Base-by-base conservation (phyloP, 2,797 vertebrate genomes). In the Thaleichthys pacificus region DNA sequence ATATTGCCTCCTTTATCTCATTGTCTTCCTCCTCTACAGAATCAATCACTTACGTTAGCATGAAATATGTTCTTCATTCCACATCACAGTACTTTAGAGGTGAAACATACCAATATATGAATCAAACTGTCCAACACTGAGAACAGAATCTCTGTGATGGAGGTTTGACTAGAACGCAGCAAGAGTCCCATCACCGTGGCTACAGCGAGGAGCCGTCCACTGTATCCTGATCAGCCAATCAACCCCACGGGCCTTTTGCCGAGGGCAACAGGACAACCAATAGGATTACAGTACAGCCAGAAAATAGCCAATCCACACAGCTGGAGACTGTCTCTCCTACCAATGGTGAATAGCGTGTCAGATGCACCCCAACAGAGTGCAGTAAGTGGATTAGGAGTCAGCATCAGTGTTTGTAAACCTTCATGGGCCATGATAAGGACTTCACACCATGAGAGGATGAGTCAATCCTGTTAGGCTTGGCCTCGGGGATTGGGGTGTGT, bases 31-130 rank as follows among this genome's bases (percentile, higher is more conserved):
- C 75, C 74, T 70, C 71, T 0, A 70, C 76, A 5, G 72, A 73
- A 85, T 89, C 88, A 82, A 76, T 89, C 87, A 85, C 83, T 30
- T 35, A 64, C 42, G 73, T 68, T 70, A 51, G 75, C 77, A 62
- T 68, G 71, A 85, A 72, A 71, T 61, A 81, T 75, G 69, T 68
- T 61, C 74, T 72, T 60, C 72, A 75, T 70, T 84, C 75, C 74
- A 57, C 70, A n/a, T 17, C 0, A 26, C 22, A 14, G 6, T 68
- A 3, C 49, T 68, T 56, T 30, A 19, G 81, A 83, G 81, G 78
- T 83, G 68, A 86, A 84, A 74, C 9, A 3, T 32, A 69, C 61
- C 63, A 56, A 74, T 71, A 77, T 71, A 69, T 81, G 78, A 76
- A 75, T 87, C 83, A 78, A 77, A 69, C 24, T 75, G 69, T 82